Evolutionary conservation across 2,113 vertebrate species (phyloP), one percentile per base, ranked within the genome.

Genomic region (Calyptomena viridis): DNA sequence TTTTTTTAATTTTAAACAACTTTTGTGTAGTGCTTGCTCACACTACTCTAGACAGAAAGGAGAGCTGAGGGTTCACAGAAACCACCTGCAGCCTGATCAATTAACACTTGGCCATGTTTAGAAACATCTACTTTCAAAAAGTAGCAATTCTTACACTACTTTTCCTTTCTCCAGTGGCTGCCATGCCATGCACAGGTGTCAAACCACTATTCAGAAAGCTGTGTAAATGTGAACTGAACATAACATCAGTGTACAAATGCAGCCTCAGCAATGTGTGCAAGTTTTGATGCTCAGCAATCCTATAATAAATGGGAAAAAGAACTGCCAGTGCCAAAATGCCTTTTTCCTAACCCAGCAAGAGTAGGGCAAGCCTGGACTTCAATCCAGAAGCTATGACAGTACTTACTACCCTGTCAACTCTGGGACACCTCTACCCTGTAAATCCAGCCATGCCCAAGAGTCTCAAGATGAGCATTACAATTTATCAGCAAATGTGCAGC

Each of bases 181-280:
- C n/a, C 2, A 1, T 74, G 50, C n/a, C 2, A 1, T 31, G 44
- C 0, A 1, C 23, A 73, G 18, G 8, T 72, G 25, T 10, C 8
- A 3, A 46, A 93, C 59, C 10, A 49, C 14, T 31, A 9, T 3
- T 46, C 2, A 11, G 55, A 82, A 82, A 84, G 62, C 28, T 49
- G 49, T 4, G 2, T 30, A 69, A 74, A 78, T 18, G 31, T 27
- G 59, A 74, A 53, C 21, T 20, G 23, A 56, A 50, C 14, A 42
- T 4, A 75, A n/a, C 24, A 76, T 6, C 3, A 1, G 18, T 5
- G 21, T 20, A 44, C 0, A 0, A 62, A 58, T 7, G 63, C n/a
- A 87, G 67, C 49, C 47, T 44, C 84, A 64, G 56, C 81, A 96
- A 52, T 0, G 0, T 0, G 1, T 30, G 13, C 37, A 58, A 53